Evolutionary conservation across 2,888 invertebrate species (phyloP), one percentile per base, ranked within the genome.

Genomic region (Synanthedon vespiformis): DNA sequence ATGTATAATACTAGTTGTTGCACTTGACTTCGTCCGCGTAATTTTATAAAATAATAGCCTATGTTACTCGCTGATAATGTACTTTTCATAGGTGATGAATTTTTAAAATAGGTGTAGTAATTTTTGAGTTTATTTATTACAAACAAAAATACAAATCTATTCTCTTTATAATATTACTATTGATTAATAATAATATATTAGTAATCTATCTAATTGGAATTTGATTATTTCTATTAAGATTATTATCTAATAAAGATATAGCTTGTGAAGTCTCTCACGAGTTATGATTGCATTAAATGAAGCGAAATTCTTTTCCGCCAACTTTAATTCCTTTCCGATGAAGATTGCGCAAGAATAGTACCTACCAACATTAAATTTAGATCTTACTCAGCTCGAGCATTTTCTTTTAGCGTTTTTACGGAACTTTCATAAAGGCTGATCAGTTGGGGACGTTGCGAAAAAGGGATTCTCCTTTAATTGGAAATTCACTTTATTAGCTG

Each of bases 321-420:
- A 61, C 62, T 67, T 70, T 67, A 72, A 76, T 76, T 75, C 66
- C 68, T 68, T 72, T 72, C 63, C 67, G 69, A 71, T 70, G 70
- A 69, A 66, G 68, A 65, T 68, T 68, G 62, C 58, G 57, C 59
- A 51, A 40, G 51, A 51, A 18, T 18, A 40, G 40, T 51, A 14
- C 40, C 18, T 40, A 50, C n/a, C 40, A 16, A 51, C 40, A 16
- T 51, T 51, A 51, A 44, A 47, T 44, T 44, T 44, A 44, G 48
- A 13, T 13, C 48, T 48, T 16, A 48, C 48, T 52, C 48, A 52
- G 53, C 52, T 47, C 44, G 41, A 34, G 50, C 27, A 48, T 48
- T 22, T 50, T 18, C 51, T 40, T 51, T 50, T 50, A 53, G 51
- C 54, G 50, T 55, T 69, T 66, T 70, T 64, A 66, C 64, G 60